Evolutionary conservation across 2,888 invertebrate species (phyloP), one percentile per base, ranked within the genome.

Genomic region (Scaeva pyrastri): DNA sequence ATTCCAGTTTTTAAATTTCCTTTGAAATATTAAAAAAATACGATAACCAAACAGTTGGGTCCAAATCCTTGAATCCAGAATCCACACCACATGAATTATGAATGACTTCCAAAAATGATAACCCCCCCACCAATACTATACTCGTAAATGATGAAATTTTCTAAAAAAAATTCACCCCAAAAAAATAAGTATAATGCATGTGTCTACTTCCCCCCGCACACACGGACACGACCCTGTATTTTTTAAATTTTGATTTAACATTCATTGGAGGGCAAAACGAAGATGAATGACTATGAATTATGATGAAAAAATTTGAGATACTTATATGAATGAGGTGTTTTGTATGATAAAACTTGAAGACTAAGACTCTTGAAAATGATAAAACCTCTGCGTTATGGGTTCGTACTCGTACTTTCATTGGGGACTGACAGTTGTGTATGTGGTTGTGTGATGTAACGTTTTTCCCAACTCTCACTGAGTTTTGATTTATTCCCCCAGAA

Each of bases 221-320:
- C 14, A 10, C 2, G n/a, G 2, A n/a, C 43, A 5, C 43, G n/a
- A 14, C 5, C 26, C 55, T 26, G 14, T 8, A 14, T n/a, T 23
- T 55, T 55, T 23, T 23, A 52, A 14, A 21, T 60, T 41, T 41
- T 60, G 7, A 39, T 64, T 64, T 26, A 43, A 14, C n/a, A 45
- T 45, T 48, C 64, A 64, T 64, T 45, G 26, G n/a, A 43, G 19
- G 14, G 12, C 19, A 21, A 45, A 66, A 66, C 48, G 66, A 66
- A 66, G 48, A 66, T 66, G 66, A 66, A 66, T 66, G 45, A 48
- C 66, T 66, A 6, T 31, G 48, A 64, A 48, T 48, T 36, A 64
- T 64, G 21, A 60, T 19, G 16, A 64, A 62, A 23, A 21, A 14
- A 43, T 26, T 11, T 19, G 31, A 43, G n/a, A 56, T 56, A 43